phyloP scores from a whole-genome alignment of 2,113 vertebrate species.

The Oreochromis spilurus region DNA sequence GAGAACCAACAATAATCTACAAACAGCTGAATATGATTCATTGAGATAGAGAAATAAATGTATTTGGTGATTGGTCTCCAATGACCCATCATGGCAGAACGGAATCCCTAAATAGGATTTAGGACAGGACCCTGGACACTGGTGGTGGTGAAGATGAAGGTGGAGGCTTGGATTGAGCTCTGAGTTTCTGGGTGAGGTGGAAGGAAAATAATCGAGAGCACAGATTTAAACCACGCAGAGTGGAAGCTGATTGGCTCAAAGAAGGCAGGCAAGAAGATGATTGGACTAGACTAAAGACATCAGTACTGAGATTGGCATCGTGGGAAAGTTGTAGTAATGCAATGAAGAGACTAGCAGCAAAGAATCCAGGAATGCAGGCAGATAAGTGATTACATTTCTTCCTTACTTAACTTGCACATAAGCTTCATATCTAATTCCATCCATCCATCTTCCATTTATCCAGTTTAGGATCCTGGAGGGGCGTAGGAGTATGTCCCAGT shows the following conservation, averaged over 20 bases:
- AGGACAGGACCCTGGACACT: background rate
- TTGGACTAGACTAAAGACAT: background rate
- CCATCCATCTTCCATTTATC: background rate
- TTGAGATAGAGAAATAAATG: background rate
- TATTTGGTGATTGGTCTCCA: background rate
- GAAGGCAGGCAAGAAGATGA: background rate
- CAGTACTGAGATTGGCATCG: rapidly evolving
- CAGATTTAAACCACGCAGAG: background rate
- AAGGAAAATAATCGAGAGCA: background rate
- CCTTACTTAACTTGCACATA: background rate
- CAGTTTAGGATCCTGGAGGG: background rate
- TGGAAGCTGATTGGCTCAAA: background rate
- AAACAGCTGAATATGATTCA: background rate
- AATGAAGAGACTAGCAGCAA: background rate
- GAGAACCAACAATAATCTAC: background rate
- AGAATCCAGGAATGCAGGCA: background rate
- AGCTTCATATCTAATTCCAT: background rate
- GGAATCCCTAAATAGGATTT: background rate
- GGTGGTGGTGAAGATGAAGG: background rate
- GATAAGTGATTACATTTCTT: background rate
- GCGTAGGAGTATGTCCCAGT: background rate
- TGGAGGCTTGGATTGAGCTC: background rate
- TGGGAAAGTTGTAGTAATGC: background rate
- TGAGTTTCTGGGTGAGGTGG: background rate
- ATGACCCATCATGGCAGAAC: background rate